Conservation (phyloP, 2,113 vertebrate species). For the Melanotaenia duboulayi region DNA sequence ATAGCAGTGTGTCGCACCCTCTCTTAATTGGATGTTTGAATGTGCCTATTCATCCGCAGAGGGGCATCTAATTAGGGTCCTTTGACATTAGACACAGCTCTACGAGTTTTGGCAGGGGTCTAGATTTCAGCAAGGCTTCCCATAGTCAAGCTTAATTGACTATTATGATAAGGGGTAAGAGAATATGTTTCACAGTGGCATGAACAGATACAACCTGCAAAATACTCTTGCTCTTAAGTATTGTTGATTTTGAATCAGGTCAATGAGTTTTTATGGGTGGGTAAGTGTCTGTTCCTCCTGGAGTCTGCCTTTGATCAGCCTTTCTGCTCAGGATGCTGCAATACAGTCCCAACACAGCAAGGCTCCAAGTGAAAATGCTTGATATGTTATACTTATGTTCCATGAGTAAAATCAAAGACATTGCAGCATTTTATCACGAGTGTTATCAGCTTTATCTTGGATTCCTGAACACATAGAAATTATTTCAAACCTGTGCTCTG, state of each 20-base stretch:
- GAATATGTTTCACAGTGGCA: conserved; percentile 28
- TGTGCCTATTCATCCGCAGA: conserved; percentile 73
- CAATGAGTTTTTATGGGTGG: conserved; percentile 16
- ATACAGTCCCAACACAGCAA: not conserved
- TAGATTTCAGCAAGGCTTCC: conserved; percentile 58
- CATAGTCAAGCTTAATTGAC: conserved; percentile 74
- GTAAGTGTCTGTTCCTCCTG: not conserved
- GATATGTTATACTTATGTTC: not conserved
- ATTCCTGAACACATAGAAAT: not conserved
- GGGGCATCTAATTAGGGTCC: conserved; percentile 76
- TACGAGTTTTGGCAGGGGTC: conserved; percentile 41
- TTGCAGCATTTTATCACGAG: not conserved
- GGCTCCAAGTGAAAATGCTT: not conserved
- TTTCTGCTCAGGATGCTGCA: not conserved
- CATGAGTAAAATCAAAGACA: not conserved
- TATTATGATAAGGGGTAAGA: conserved; percentile 62
- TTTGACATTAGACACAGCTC: conserved; percentile 69
- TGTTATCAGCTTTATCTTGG: not conserved
- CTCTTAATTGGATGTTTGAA: conserved; percentile 79
- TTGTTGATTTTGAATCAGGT: conserved; percentile 23
- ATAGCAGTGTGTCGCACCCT: conserved; percentile 52
- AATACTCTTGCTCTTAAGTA: conserved; percentile 16
- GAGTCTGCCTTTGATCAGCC: conserved; percentile 17
- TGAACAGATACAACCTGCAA: conserved; percentile 49
- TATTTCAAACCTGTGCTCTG: not conserved